Evolutionary conservation across 2,888 invertebrate species (phyloP).

Genomic region (Petrolisthes cinctipes): DNA sequence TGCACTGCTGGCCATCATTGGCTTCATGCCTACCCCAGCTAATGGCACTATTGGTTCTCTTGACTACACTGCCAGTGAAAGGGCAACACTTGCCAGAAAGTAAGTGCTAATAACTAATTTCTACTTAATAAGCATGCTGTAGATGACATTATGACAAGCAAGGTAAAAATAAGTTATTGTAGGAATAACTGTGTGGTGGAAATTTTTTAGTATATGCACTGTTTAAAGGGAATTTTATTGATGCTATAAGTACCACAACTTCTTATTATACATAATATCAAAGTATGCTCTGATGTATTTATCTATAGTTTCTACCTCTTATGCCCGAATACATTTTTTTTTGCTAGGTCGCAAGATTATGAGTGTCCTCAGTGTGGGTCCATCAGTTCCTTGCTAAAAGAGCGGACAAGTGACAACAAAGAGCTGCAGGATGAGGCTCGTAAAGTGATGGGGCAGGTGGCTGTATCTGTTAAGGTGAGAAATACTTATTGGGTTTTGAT

Average conservation of each 20-base stretch:
- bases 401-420: conserved; percentile 56
- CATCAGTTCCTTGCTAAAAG: conserved; percentile 42
- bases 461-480: conserved; percentile 53
- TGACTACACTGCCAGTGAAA: conserved; percentile 87
- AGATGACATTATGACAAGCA: background rate
- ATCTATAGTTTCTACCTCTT: background rate
- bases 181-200: background rate
- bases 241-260: background rate
- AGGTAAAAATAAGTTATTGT: background rate
- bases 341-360: conserved; percentile 49
- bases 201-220: background rate
- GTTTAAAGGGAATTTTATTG: background rate
- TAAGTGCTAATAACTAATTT: background rate
- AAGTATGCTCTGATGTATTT: background rate
- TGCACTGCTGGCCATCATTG: conserved; percentile 89
- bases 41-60: conserved; percentile 91
- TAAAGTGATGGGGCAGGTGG: conserved; percentile 53
- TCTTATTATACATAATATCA: background rate
- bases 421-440: conserved; percentile 54
- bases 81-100: conserved; percentile 78
- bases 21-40: conserved; percentile 93
- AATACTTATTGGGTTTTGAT: background rate
- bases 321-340: background rate
- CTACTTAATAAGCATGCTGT: background rate
- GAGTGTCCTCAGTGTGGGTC: conserved; percentile 55